phyloP scores from a whole-genome alignment of 2,797 vertebrate species.

The Allobates femoralis region DNA sequence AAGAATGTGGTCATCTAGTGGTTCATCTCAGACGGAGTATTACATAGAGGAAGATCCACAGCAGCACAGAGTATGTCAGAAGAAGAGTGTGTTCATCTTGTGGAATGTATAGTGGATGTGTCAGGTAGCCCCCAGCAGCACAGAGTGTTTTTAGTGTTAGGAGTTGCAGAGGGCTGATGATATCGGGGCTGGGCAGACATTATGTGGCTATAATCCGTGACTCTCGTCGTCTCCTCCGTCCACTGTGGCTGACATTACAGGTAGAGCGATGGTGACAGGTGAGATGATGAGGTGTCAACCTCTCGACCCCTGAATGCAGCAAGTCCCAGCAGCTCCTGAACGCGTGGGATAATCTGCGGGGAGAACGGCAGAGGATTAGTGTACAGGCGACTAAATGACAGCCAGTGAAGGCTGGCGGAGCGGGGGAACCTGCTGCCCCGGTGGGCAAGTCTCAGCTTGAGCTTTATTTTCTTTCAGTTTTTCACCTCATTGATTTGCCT shows the following conservation, averaged over 20 bases:
- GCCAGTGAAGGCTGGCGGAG: slow-evolving; percentile 17
- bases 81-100: background rate
- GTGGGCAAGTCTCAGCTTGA: background rate
- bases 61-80: background rate
- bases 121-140: too few relatives aligned
- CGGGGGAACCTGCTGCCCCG: background rate
- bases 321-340: slow-evolving; percentile 36
- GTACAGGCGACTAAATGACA: slow-evolving; percentile 7
- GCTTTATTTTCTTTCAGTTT: background rate
- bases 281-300: slow-evolving; percentile 15
- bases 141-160: too few relatives aligned
- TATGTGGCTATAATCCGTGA: too few relatives aligned
- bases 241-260: background rate
- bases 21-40: background rate
- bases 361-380: slow-evolving; percentile 39
- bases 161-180: too few relatives aligned
- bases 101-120: too few relatives aligned
- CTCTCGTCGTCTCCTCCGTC: too few relatives aligned
- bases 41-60: background rate
- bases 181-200: too few relatives aligned
- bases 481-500: background rate
- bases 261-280: slow-evolving; percentile 16
- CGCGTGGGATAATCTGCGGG: background rate
- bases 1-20: background rate
- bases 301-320: background rate